Conservation (phyloP, 2,113 vertebrate genomes). For the Egretta garzetta region DNA sequence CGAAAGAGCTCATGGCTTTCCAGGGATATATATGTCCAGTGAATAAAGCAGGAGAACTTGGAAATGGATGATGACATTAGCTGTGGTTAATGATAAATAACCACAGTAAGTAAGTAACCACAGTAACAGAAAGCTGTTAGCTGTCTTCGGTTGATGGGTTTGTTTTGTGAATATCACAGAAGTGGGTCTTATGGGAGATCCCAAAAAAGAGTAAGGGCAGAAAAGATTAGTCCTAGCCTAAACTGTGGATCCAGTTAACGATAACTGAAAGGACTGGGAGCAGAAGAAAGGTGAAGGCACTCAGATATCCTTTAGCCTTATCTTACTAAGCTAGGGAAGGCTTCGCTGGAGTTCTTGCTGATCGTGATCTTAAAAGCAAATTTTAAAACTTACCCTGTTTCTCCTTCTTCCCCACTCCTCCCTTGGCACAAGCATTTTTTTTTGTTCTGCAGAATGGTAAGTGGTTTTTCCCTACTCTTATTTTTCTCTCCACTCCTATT, state of each 20-base stretch:
- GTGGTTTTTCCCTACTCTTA: not conserved
- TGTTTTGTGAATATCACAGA: not conserved
- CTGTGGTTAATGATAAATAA: not conserved
- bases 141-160: not conserved
- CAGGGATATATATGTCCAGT: not conserved
- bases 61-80: not conserved
- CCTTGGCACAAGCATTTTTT: not conserved
- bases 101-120: not conserved
- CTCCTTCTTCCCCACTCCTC: not conserved
- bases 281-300: not conserved
- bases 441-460: not conserved
- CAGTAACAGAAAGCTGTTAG: not conserved
- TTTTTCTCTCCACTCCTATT: not conserved
- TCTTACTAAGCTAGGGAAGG: not conserved
- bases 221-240: not conserved
- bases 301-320: not conserved
- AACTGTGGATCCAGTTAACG: not conserved
- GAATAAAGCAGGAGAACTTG: not conserved
- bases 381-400: not conserved
- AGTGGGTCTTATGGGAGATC: not conserved
- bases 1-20: not conserved
- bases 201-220: not conserved
- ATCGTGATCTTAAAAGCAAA: not conserved
- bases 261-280: not conserved
- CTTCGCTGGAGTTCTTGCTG: not conserved